Conservation (phyloP, 2,888 invertebrate species). For the Salticus scenicus region DNA sequence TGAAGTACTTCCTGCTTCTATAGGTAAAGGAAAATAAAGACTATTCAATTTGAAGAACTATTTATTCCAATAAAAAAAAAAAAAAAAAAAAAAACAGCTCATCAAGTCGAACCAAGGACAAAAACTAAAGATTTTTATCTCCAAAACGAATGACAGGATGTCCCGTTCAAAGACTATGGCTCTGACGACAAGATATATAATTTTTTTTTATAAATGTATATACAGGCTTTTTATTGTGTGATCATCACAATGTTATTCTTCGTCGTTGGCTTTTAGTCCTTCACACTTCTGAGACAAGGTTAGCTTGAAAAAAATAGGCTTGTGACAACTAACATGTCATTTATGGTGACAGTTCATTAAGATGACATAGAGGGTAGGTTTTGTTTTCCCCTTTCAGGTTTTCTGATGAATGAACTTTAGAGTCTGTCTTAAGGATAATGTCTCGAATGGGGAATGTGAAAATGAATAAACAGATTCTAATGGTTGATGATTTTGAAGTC, state of each 20-base stretch:
- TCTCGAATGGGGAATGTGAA: not conserved
- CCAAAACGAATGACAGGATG: slow-evolving; percentile 12
- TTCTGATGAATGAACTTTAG: slow-evolving; percentile 22
- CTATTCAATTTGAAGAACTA: not conserved
- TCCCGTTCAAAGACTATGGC: slow-evolving; percentile 15
- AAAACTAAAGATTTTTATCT: slow-evolving; percentile 14
- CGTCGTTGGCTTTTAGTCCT: slow-evolving; percentile 25
- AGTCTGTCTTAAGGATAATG: slow-evolving; percentile 1
- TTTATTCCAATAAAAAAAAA: not conserved
- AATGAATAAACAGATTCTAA: slow-evolving; percentile 18
- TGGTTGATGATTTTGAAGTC: not conserved
- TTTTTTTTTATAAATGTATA: not conserved
- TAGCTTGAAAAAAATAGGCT: slow-evolving; percentile 43
- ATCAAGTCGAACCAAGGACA: slow-evolving; percentile 4
- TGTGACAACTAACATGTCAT: slow-evolving; percentile 58
- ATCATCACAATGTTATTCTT: slow-evolving; percentile 1
- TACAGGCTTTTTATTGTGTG: not conserved
- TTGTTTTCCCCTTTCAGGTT: not conserved
- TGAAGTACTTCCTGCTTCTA: not conserved
- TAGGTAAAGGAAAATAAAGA: not conserved
- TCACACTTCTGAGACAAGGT: slow-evolving; percentile 25
- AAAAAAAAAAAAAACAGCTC: not conserved
- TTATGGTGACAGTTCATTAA: slow-evolving; percentile 65
- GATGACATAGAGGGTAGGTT: slow-evolving; percentile 47
- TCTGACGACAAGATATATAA: not conserved